Percentiles rank a stretch among this genome's conserved stretches.
Evolutionary conservation across 2,797 vertebrate genomes (phyloP).

Genomic region (Erpetoichthys calabaricus): DNA sequence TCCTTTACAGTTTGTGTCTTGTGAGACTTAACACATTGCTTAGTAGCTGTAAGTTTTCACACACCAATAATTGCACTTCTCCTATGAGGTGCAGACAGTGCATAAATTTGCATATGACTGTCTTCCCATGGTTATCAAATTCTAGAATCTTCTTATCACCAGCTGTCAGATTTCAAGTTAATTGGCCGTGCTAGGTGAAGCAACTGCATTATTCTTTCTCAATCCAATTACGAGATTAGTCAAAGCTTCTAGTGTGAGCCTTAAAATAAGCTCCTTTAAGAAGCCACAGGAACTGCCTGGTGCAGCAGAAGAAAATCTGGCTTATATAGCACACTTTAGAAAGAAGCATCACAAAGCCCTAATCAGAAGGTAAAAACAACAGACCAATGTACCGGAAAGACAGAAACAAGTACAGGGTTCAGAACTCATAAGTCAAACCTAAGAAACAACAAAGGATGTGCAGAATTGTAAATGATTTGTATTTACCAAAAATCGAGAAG

Average conservation of each 20-base stretch:
- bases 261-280: constrained; percentile 46
- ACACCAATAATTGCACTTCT: constrained; percentile 40
- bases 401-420: too few species aligned
- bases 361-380: too few species aligned
- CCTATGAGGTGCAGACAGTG: constrained; percentile 24
- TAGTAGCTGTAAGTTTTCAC: constrained; percentile 50
- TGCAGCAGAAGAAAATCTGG: background rate
- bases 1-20: constrained; percentile 19
- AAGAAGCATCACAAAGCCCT: too few species aligned
- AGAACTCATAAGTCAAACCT: too few species aligned
- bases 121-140: constrained; percentile 33
- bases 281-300: constrained; percentile 12
- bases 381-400: too few species aligned
- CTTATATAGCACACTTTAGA: too few species aligned
- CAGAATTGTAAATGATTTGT: too few species aligned
- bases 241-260: constrained; percentile 43
- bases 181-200: constrained; percentile 47
- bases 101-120: constrained; percentile 47
- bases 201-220: constrained; percentile 40
- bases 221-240: constrained; percentile 67
- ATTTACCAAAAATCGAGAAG: too few species aligned
- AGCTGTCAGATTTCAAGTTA: constrained; percentile 59
- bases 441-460: too few species aligned
- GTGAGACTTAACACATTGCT: constrained; percentile 49
- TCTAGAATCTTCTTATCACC: constrained; percentile 37